Percentiles rank a stretch among this genome's conserved stretches.
phyloP scores from a whole-genome alignment of 2,888 invertebrate species.

The Bellardia pandia region DNA sequence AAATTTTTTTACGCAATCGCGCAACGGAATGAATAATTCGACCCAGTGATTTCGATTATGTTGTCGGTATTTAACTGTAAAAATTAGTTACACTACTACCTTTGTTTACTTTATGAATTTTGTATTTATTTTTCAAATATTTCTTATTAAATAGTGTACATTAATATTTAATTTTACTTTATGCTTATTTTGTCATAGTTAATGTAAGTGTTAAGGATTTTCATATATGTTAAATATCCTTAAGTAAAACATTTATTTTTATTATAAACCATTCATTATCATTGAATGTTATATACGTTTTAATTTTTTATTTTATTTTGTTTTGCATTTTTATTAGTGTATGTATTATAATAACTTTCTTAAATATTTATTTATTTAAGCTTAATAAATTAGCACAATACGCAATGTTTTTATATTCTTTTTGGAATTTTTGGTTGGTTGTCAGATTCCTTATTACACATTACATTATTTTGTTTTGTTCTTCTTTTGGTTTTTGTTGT shows the following conservation, averaged over 20 bases:
- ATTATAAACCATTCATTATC: conserved; percentile 63
- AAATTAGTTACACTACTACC: background rate
- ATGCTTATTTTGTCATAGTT: conserved; percentile 54
- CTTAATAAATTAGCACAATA: conserved; percentile 56
- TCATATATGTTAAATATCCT: conserved; percentile 68
- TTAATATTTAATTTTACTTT: conserved; percentile 59
- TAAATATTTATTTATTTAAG: conserved; percentile 69
- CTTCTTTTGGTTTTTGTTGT: background rate
- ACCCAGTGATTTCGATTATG: too few relatives aligned
- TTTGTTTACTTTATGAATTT: conserved; percentile 56
- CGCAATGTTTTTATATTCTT: conserved; percentile 32
- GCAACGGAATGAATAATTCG: too few relatives aligned
- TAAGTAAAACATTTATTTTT: conserved; percentile 69
- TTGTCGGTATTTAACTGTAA: background rate
- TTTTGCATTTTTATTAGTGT: conserved; percentile 51
- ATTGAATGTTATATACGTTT: conserved; percentile 58
- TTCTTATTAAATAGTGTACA: conserved; percentile 71
- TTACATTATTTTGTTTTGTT: too few relatives aligned
- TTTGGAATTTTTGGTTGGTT: conserved; percentile 14
- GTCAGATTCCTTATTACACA: background rate
- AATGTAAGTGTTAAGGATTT: conserved; percentile 72
- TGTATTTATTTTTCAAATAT: conserved; percentile 70
- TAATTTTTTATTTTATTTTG: conserved; percentile 27
- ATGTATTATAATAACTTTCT: conserved; percentile 60
- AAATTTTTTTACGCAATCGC: too few relatives aligned